A percentile compares a stretch with the other conserved stretches of the same genome.
Conservation (phyloP, 2,797 vertebrate genomes). For the Amniataba percoides region DNA sequence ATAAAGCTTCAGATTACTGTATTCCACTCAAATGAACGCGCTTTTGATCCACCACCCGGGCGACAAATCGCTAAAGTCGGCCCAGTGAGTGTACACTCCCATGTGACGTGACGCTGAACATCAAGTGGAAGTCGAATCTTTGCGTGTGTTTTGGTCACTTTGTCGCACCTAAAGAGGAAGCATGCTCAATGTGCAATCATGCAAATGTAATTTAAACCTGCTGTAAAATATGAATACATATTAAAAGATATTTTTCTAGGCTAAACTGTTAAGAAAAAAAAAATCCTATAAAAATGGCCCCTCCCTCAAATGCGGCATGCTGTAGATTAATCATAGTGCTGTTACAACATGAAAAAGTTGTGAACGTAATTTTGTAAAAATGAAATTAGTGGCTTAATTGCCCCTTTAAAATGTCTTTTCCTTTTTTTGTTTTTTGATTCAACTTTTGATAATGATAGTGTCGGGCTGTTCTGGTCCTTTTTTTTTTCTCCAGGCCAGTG, state of each 20-base stretch:
- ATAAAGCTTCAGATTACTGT: conserved; percentile 4
- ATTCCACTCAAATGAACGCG: conserved; percentile 2
- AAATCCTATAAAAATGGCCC: not conserved
- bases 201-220: conserved; percentile 56
- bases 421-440: conserved; percentile 18
- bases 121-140: conserved; percentile 21
- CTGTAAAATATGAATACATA: conserved; percentile 66
- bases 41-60: conserved; percentile 1
- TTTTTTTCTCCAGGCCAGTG: conserved; percentile 73
- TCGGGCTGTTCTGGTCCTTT: conserved; percentile 69
- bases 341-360: conserved; percentile 25
- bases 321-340: conserved; percentile 54
- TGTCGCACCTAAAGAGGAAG: conserved; percentile 45
- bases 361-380: conserved; percentile 40
- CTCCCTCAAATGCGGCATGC: conserved; percentile 60
- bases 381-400: conserved; percentile 5
- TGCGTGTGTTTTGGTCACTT: conserved; percentile 30
- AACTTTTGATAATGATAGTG: conserved; percentile 62
- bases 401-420: conserved; percentile 24
- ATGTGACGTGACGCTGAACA: conserved; percentile 28
- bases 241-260: conserved; percentile 78
- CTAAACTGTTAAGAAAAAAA: conserved; percentile 18
- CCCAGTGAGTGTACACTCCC: conserved; percentile 44
- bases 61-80: not conserved
- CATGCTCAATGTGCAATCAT: conserved; percentile 71